Percentiles rank a stretch among this genome's conserved stretches.
These are phyloP conservation scores for Sinocyclocheilus anophthalmus DNA, from an alignment of 2,113 vertebrate genomes.

Conservation along the genomic window DNA sequence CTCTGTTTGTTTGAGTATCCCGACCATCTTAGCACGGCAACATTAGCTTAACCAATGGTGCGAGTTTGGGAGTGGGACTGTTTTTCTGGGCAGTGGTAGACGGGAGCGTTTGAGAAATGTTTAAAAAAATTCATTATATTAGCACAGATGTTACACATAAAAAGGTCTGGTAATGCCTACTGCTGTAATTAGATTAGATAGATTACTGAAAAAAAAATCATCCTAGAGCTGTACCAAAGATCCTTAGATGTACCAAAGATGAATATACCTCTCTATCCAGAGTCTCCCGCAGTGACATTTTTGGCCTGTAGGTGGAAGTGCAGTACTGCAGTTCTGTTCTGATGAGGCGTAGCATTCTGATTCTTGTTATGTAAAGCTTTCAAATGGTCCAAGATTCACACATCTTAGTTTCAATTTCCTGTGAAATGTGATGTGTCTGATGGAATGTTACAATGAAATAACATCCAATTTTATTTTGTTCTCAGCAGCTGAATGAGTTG, in stretches of 20 bases:
- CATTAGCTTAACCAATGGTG: too few relatives aligned
- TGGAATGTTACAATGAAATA: slow-evolving; percentile 42
- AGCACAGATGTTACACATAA: too few relatives aligned
- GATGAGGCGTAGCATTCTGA: not conserved
- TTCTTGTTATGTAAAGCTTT: slow-evolving; percentile 18
- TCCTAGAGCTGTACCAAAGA: too few relatives aligned
- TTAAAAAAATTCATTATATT: too few relatives aligned
- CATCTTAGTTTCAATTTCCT: slow-evolving; percentile 32
- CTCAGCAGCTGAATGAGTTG: slow-evolving; percentile 5
- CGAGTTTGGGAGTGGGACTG: too few relatives aligned
- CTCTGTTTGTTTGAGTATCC: too few relatives aligned
- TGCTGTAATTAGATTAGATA: too few relatives aligned
- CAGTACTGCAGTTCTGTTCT: slow-evolving; percentile 23
- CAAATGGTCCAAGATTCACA: slow-evolving; percentile 12
- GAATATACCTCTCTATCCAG: not conserved
- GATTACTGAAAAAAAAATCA: too few relatives aligned
- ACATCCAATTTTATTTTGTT: slow-evolving; percentile 20
- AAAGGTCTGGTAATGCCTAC: too few relatives aligned
- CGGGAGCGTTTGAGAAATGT: too few relatives aligned
- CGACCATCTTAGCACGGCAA: too few relatives aligned
- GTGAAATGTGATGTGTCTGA: slow-evolving; percentile 14
- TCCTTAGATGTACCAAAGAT: not conserved
- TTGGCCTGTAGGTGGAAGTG: slow-evolving; percentile 47
- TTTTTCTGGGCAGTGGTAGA: too few relatives aligned
- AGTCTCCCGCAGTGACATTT: not conserved